A percentile compares a stretch with the other conserved stretches of the same genome.
These are phyloP conservation scores for Scaptodrosophila latifasciaeformis DNA, from an alignment of 2,888 invertebrate genomes.

Conservation along the genomic window DNA sequence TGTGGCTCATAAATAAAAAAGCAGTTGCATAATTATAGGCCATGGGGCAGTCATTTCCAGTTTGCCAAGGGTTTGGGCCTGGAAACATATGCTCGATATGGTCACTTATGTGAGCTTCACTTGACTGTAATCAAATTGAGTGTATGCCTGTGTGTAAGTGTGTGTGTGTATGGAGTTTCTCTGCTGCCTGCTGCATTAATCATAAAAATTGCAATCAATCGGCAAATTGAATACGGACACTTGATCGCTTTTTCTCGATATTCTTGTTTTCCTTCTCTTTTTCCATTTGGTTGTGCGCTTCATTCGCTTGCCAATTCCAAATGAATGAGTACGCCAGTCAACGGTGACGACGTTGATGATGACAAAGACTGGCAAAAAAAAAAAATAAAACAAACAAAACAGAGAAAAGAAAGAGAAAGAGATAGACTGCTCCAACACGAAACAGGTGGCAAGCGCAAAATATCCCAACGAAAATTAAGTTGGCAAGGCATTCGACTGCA, in stretches of 20 bases:
- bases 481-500: constrained; percentile 46
- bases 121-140: constrained; percentile 40
- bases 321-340: constrained; percentile 50
- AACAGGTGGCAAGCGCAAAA: constrained; percentile 25
- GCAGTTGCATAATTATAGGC: constrained; percentile 61
- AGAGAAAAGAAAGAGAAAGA: too few relatives aligned
- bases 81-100: not conserved
- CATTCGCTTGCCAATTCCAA: constrained; percentile 44
- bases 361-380: too few relatives aligned
- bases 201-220: constrained; percentile 62
- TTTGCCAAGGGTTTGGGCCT: too few relatives aligned
- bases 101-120: constrained; percentile 16
- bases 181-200: constrained; percentile 43
- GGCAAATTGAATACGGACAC: constrained; percentile 39
- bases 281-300: not conserved
- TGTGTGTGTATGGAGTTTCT: too few relatives aligned
- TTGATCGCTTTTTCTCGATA: too few relatives aligned
- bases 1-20: constrained; percentile 27
- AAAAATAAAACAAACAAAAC: too few relatives aligned
- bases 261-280: constrained; percentile 28
- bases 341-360: constrained; percentile 21
- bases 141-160: constrained; percentile 38
- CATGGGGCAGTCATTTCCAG: not conserved
- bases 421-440: too few relatives aligned
- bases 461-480: constrained; percentile 56